Percentiles rank a stretch among this genome's conserved stretches.
Conservation (phyloP, 2,113 vertebrate species). For the Columbina picui region DNA sequence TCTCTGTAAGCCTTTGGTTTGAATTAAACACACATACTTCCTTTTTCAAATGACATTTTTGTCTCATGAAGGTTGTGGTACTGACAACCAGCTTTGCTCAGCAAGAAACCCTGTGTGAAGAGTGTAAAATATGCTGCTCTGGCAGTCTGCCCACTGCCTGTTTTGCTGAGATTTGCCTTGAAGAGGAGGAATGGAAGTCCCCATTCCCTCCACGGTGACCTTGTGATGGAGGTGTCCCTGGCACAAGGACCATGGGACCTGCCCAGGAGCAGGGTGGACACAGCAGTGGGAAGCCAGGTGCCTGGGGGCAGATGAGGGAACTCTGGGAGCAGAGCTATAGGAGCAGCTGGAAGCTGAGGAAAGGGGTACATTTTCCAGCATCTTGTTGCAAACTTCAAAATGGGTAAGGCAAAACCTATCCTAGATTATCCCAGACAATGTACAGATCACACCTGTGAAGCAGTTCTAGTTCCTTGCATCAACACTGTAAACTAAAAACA, state of each 20-base stretch:
- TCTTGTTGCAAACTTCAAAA: not conserved
- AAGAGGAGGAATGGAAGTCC: not conserved
- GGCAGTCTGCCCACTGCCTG: not conserved
- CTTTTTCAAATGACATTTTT: not conserved
- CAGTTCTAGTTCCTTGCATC: not conserved
- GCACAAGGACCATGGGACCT: not conserved
- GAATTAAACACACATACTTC: not conserved
- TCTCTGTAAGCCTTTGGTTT: not conserved
- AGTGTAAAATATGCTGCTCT: not conserved
- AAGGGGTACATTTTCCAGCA: accelerated
- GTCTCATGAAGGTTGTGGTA: not conserved
- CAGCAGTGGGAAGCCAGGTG: not conserved
- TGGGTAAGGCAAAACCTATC: not conserved
- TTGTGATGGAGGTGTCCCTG: accelerated
- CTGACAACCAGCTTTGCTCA: not conserved
- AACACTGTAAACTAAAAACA: not conserved
- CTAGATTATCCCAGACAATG: not conserved
- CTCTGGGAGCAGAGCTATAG: not conserved
- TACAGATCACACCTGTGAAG: not conserved
- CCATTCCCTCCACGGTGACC: not conserved
- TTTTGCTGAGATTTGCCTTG: not conserved
- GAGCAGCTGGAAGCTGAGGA: not conserved
- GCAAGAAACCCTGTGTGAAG: not conserved
- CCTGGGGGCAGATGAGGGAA: accelerated
- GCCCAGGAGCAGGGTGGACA: not conserved